phyloP scores from a whole-genome alignment of 64 coral and sea anemone genomes.

The Montipora capricornis region DNA sequence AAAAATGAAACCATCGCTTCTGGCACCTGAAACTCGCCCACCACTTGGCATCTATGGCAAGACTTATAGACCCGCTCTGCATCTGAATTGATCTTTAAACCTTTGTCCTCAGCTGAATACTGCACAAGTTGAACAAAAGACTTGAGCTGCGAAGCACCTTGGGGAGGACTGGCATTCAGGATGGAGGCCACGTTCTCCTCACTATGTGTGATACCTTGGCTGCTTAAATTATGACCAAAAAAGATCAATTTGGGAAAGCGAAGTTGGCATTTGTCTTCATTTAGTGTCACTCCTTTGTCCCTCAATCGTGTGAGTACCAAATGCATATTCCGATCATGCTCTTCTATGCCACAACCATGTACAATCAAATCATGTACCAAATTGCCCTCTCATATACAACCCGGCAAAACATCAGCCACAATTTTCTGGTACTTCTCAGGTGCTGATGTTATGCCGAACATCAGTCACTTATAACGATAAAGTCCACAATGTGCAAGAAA shows the following conservation, averaged over 20 bases:
- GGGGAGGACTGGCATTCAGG: not conserved
- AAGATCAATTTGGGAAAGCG: not conserved
- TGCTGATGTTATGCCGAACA: not conserved
- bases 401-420: slow-evolving; percentile 10
- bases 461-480: not conserved
- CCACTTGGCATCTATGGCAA: too few relatives aligned
- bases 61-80: too few relatives aligned
- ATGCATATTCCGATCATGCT: slow-evolving; percentile 7
- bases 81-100: too few relatives aligned
- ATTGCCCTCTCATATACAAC: slow-evolving; percentile 25
- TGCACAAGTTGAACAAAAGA: slow-evolving; percentile 1
- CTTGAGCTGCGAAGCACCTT: not conserved
- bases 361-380: not conserved
- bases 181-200: slow-evolving; percentile 2
- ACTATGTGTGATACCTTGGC: not conserved
- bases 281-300: not conserved
- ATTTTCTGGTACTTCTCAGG: not conserved
- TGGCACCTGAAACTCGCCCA: too few relatives aligned
- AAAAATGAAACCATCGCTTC: too few relatives aligned
- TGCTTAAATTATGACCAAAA: slow-evolving; percentile 28
- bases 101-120: not conserved
- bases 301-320: not conserved
- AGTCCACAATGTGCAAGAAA: not conserved
- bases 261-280: slow-evolving; percentile 25
- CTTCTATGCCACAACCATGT: slow-evolving; percentile 29